Conservation (phyloP, 2,888 invertebrate species). For the Acleris holmiana region DNA sequence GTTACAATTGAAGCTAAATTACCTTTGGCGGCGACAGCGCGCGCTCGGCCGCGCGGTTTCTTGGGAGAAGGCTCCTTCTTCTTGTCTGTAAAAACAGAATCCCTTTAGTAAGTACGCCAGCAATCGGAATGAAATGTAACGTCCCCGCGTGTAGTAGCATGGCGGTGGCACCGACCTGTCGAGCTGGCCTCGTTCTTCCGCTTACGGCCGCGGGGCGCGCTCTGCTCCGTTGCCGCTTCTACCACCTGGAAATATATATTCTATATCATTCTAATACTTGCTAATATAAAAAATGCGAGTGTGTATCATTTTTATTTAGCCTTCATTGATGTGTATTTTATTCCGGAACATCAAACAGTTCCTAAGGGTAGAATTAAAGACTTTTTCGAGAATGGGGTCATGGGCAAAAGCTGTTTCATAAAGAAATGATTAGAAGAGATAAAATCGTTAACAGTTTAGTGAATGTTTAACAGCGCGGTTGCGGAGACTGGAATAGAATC, state of each 20-base stretch:
- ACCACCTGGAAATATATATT: constrained; percentile 40
- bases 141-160: background rate
- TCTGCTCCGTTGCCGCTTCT: constrained; percentile 38
- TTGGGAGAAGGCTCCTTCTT: constrained; percentile 26
- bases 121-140: background rate
- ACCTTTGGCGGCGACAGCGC: constrained; percentile 6
- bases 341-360: no score
- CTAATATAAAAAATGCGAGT: no score
- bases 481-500: no score
- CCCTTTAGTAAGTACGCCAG: background rate
- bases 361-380: no score
- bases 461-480: no score
- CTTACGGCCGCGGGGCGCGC: constrained; percentile 46
- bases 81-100: constrained; percentile 5
- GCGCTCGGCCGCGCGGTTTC: constrained; percentile 17
- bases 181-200: constrained; percentile 47
- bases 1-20: no score
- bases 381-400: no score
- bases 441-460: no score
- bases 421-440: no score
- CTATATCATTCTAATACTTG: background rate
- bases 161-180: constrained; percentile 41
- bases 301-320: no score
- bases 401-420: no score
- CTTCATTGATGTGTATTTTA: no score